These are phyloP conservation scores for Zootermopsis nevadensis DNA, from an alignment of 2,888 invertebrate genomes.

Conservation along the genomic window DNA sequence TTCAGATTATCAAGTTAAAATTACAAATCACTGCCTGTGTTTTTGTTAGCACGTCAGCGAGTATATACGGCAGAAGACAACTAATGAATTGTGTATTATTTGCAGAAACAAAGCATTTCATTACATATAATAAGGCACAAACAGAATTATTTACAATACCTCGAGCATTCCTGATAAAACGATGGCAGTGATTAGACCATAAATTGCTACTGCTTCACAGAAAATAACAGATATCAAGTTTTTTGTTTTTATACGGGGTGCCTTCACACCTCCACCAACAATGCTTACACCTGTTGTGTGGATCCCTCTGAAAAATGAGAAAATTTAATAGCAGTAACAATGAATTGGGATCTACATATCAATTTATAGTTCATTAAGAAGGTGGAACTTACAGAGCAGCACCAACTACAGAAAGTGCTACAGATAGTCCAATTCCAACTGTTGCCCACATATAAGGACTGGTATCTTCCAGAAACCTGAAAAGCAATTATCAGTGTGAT, in stretches of 20 bases:
- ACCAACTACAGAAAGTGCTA: slow-evolving; percentile 95
- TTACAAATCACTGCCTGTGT: no score
- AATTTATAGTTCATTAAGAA: neutral
- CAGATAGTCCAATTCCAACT: slow-evolving; percentile 92
- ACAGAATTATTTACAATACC: slow-evolving; percentile 58
- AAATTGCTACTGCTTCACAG: slow-evolving; percentile 99
- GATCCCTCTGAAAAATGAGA: slow-evolving; percentile 78
- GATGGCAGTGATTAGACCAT: slow-evolving; percentile 98
- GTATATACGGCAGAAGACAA: no score
- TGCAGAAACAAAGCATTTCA: no score
- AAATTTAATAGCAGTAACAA: slow-evolving; percentile 36
- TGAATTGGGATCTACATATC: neutral
- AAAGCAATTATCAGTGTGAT: neutral
- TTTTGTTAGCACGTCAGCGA: no score
- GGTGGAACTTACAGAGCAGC: slow-evolving; percentile 91
- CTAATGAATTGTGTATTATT: no score
- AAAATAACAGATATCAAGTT: slow-evolving; percentile 99
- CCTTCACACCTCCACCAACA: slow-evolving; percentile 97
- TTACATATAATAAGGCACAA: no score
- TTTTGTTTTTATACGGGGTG: slow-evolving; percentile 98
- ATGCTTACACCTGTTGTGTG: slow-evolving; percentile 97
- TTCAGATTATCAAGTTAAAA: neutral
- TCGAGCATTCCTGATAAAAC: slow-evolving; percentile 90
- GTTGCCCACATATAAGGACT: slow-evolving; percentile 98
- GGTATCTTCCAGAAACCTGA: slow-evolving; percentile 83